Conservation (phyloP, 1,140 invertebrate genomes). For the Eupeodes corollae region DNA sequence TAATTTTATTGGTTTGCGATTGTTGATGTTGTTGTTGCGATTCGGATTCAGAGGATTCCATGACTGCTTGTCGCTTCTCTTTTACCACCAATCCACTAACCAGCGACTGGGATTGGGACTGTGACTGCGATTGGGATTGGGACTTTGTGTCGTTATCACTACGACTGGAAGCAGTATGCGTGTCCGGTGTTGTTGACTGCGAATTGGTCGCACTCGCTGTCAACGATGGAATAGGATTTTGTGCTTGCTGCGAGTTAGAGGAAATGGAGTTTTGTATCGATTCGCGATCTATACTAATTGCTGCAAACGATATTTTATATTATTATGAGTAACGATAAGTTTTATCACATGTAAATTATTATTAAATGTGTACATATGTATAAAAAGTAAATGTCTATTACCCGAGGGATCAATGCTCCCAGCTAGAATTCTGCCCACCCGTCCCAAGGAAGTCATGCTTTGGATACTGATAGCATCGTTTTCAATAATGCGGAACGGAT, state of each 20-base stretch:
- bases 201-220: background rate
- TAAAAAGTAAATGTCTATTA: conserved; percentile 7
- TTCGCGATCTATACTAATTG: conserved; percentile 32
- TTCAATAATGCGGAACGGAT: conserved; percentile 70
- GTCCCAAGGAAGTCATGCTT: conserved; percentile 72
- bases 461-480: conserved; percentile 76
- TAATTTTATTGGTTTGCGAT: conserved; percentile 14
- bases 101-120: conserved; percentile 5
- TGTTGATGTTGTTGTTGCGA: background rate
- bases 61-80: conserved; percentile 1
- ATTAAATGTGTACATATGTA: background rate
- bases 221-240: conserved; percentile 4
- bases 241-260: conserved; percentile 20
- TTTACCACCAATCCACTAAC: conserved; percentile 3
- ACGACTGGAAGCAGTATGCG: too few relatives aligned
- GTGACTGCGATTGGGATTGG: background rate
- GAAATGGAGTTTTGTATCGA: conserved; percentile 18
- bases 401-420: conserved; percentile 47
- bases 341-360: background rate
- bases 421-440: conserved; percentile 62
- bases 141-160: background rate
- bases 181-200: too few relatives aligned
- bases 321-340: background rate
- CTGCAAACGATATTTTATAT: conserved; percentile 6
- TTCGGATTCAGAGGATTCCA: background rate